Conservation (phyloP, 2,888 invertebrate species). For the Ischnus inquisitorius region DNA sequence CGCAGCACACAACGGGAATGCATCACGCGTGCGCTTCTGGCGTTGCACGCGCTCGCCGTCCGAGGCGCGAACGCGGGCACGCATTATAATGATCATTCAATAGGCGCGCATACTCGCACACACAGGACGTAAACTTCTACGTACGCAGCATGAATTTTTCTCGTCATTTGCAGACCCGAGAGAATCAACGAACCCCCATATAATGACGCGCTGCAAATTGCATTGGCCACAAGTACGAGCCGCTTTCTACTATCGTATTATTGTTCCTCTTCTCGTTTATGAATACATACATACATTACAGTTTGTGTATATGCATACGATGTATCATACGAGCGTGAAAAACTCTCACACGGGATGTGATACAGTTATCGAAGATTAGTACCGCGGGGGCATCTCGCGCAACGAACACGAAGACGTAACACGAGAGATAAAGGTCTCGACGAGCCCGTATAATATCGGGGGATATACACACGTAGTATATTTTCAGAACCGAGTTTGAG, state of each 20-base stretch:
- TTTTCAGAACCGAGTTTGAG: constrained; percentile 13
- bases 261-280: constrained; percentile 24
- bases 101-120: constrained; percentile 55
- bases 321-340: constrained; percentile 56
- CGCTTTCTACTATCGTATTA: not conserved
- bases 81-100: constrained; percentile 69
- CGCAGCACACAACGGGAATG: constrained; percentile 53
- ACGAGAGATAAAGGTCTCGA: constrained; percentile 40
- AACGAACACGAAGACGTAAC: constrained; percentile 57
- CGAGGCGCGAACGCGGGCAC: constrained; percentile 38
- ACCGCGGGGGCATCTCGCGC: constrained; percentile 57
- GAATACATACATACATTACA: not conserved
- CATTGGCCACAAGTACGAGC: not conserved
- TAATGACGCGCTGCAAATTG: constrained; percentile 9
- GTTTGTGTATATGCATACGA: not conserved
- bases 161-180: constrained; percentile 58
- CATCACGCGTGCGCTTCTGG: constrained; percentile 54
- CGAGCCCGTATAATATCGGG: constrained; percentile 10
- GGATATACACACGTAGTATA: not conserved
- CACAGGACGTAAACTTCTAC: constrained; percentile 58
- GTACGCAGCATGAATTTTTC: constrained; percentile 67
- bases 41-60: constrained; percentile 56
- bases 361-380: constrained; percentile 68
- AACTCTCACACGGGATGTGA: constrained; percentile 59
- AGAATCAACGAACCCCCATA: constrained; percentile 55